phyloP scores from a whole-genome alignment of 2,113 vertebrate genomes.

The Strigops habroptila region DNA sequence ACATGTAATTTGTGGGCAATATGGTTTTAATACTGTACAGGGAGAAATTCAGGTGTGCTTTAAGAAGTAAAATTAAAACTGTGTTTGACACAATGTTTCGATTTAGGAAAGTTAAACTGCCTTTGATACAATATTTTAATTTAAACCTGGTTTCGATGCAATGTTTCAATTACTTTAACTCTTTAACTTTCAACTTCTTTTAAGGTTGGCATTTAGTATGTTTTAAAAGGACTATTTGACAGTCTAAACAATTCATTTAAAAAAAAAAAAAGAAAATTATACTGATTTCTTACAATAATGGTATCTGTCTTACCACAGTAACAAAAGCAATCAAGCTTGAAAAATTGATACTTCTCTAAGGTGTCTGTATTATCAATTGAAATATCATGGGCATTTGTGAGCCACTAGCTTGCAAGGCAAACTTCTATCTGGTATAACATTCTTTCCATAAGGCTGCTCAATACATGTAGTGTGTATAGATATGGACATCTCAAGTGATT shows the following conservation, averaged over 20 bases:
- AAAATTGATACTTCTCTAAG: background rate
- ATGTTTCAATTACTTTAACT: background rate
- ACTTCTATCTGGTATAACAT: background rate
- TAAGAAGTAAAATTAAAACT: background rate
- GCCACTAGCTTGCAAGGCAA: background rate
- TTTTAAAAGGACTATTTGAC: background rate
- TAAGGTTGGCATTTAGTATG: background rate
- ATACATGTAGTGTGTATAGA: background rate
- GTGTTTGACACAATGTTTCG: background rate
- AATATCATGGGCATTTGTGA: background rate
- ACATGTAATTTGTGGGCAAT: rapidly evolving
- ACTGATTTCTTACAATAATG: background rate
- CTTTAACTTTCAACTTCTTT: background rate
- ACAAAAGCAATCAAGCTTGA: background rate
- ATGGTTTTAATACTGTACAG: background rate
- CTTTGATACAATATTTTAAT: background rate
- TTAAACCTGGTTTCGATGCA: background rate
- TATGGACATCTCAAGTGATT: background rate
- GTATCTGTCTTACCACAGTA: background rate
- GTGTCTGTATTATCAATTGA: background rate
- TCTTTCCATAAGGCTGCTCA: background rate
- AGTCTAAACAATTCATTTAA: background rate
- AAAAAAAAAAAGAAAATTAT: background rate
- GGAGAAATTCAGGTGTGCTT: background rate
- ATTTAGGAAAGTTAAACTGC: background rate